Evolutionary conservation across 2,797 vertebrate species (phyloP).

Genomic region (Rhabdophis nuchalis): DNA sequence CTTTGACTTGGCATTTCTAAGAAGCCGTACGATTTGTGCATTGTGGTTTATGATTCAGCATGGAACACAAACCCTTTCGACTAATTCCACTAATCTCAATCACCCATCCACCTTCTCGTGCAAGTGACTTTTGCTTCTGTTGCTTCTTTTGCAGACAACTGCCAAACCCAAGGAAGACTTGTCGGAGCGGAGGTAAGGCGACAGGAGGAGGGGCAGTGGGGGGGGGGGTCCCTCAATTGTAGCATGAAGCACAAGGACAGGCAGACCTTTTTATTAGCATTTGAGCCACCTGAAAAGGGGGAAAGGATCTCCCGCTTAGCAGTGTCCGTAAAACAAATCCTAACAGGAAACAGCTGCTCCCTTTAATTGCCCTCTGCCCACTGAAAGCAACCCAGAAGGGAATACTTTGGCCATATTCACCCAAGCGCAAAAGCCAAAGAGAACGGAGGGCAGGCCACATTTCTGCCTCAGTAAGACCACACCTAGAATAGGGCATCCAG

Average conservation of each 20-base stretch:
- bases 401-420: constrained; percentile 67
- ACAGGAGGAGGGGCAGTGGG: not conserved
- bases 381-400: constrained; percentile 50
- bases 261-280: constrained; percentile 12
- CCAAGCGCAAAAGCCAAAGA: constrained; percentile 56
- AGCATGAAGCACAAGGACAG: not conserved
- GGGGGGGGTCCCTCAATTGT: not conserved
- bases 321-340: constrained; percentile 15
- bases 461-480: not conserved
- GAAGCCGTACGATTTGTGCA: no score
- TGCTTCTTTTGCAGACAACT: constrained; percentile 6
- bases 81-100: not conserved
- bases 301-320: constrained; percentile 22
- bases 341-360: constrained; percentile 68
- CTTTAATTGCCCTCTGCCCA: constrained; percentile 1
- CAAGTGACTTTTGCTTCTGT: constrained; percentile 7
- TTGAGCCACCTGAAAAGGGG: constrained; percentile 40
- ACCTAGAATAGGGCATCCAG: no score
- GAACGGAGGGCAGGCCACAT: constrained; percentile 50
- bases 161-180: not conserved
- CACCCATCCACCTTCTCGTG: not conserved
- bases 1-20: no score
- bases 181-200: accelerated
- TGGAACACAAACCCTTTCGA: no score
- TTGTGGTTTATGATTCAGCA: no score